These are phyloP conservation scores for Sisor rabdophorus DNA, from an alignment of 2,113 vertebrate species.

Conservation along the genomic window DNA sequence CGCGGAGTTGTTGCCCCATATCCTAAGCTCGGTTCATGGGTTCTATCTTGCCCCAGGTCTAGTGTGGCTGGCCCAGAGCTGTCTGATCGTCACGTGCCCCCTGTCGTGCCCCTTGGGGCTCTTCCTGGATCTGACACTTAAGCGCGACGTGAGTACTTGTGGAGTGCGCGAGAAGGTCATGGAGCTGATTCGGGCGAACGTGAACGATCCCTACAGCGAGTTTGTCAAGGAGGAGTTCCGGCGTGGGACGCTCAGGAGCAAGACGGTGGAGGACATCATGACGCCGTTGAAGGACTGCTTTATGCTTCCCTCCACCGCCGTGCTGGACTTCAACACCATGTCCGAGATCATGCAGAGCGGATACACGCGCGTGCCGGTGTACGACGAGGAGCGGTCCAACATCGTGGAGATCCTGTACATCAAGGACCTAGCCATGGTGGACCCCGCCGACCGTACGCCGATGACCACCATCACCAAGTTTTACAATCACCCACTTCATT, in stretches of 20 bases:
- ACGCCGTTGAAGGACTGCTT: slow-evolving; percentile 86
- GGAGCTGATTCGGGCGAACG: slow-evolving; percentile 80
- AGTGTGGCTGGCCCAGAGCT: slow-evolving; percentile 79
- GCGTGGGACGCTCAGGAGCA: slow-evolving; percentile 76
- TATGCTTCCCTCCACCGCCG: slow-evolving; percentile 77
- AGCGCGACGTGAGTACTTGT: slow-evolving; percentile 73
- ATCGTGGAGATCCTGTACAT: slow-evolving; percentile 87
- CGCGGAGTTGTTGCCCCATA: slow-evolving; percentile 78
- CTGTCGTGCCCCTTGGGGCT: slow-evolving; percentile 80
- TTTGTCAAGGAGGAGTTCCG: slow-evolving; percentile 86
- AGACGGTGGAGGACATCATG: slow-evolving; percentile 87
- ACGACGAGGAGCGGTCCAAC: slow-evolving; percentile 87
- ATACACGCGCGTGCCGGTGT: slow-evolving; percentile 85
- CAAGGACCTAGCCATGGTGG: slow-evolving; percentile 84
- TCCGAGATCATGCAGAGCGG: slow-evolving; percentile 91
- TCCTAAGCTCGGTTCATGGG: slow-evolving; percentile 79
- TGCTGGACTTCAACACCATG: slow-evolving; percentile 85
- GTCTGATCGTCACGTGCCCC: slow-evolving; percentile 78
- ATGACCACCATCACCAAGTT: slow-evolving; percentile 90
- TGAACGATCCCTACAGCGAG: slow-evolving; percentile 82
- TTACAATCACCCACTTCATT: slow-evolving; percentile 89
- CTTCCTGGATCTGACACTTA: slow-evolving; percentile 74
- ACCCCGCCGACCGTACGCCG: slow-evolving; percentile 84
- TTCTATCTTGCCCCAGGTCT: slow-evolving; percentile 76
- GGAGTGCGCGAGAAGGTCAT: slow-evolving; percentile 75